These are phyloP conservation scores for Cataglyphis cursor DNA, from an alignment of 2,888 invertebrate species.

Conservation along the genomic window DNA sequence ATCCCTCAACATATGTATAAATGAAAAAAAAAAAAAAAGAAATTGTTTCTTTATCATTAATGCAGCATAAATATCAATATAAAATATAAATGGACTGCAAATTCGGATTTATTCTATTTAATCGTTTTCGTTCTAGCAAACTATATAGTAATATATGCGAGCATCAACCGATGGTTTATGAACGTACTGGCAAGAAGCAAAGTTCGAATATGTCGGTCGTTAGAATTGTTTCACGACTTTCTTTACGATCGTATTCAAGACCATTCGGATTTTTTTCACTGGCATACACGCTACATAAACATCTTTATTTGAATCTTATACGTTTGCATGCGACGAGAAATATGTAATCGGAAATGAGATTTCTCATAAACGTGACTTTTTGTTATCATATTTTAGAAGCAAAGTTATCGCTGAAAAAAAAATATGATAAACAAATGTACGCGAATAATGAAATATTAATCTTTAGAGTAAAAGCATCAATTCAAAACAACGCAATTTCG, in stretches of 20 bases:
- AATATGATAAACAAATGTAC: background rate
- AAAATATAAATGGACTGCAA: constrained; percentile 56
- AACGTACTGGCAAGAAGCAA: constrained; percentile 46
- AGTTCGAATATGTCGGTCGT: constrained; percentile 50
- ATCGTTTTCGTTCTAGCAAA: constrained; percentile 56
- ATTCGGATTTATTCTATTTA: constrained; percentile 44
- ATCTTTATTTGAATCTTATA: constrained; percentile 38
- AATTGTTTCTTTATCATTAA: constrained; percentile 58
- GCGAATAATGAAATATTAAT: background rate
- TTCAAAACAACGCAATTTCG: background rate
- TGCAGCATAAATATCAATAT: constrained; percentile 54
- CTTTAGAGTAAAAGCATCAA: background rate
- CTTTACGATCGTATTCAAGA: constrained; percentile 41
- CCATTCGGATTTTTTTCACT: constrained; percentile 38
- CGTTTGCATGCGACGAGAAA: background rate
- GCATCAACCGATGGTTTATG: constrained; percentile 63
- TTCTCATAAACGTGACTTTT: background rate
- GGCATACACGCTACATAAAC: constrained; percentile 33
- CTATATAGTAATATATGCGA: constrained; percentile 13
- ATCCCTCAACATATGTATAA: background rate
- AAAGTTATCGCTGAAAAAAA: background rate
- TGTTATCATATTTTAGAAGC: background rate
- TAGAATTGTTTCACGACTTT: constrained; percentile 59
- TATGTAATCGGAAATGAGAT: constrained; percentile 8
- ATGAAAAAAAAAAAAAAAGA: background rate